Evolutionary conservation across 2,888 invertebrate genomes (phyloP), one percentile per base, ranked within the genome.

Genomic region (Athripsodes cinereus): DNA sequence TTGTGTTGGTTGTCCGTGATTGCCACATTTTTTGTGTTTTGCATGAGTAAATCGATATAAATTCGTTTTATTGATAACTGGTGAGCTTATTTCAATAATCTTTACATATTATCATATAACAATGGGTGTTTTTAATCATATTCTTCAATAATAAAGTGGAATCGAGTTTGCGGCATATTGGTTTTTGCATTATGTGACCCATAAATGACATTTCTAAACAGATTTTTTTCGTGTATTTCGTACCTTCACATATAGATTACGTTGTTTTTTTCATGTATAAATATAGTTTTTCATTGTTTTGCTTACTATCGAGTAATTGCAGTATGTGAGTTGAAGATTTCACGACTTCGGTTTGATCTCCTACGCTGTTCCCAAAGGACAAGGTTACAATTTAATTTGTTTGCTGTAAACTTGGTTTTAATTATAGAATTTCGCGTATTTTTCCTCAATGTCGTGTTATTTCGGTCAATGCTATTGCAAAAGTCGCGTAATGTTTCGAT

Each of bases 1-100:
- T 77, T 78, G 78, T 78, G 76, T 78, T 78, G 76, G 76, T 78
- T 76, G 77, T 76, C 73, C 72, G 74, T 76, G 74, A 73, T 72
- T 72, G 75, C 72, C 74, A 76, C 77, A 75, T 74, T 76, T 78
- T 75, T 72, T 69, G 71, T 73, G 73, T 75, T 78, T 77, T 75
- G 71, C 71, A 78, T 78, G 76, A 78, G 69, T 73, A 68, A 68
- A 72, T 72, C 71, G 71, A 73, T 71, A 69, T 74, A 70, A 74
- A 73, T 71, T 70, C 69, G 71, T 72, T 72, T 72, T 73, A 72
- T 31, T 73, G 70, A 67, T 70, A 71, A 70, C 73, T 75, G 77
- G 78, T 78, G 71, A 77, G 78, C 73, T 64, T 68, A 69, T 72
- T 47, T 47, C 6, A 19, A 18, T 6, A 19, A 47, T 19, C 20